Base-by-base conservation (phyloP, 2,888 invertebrate species). In the Gortyna flavago region DNA sequence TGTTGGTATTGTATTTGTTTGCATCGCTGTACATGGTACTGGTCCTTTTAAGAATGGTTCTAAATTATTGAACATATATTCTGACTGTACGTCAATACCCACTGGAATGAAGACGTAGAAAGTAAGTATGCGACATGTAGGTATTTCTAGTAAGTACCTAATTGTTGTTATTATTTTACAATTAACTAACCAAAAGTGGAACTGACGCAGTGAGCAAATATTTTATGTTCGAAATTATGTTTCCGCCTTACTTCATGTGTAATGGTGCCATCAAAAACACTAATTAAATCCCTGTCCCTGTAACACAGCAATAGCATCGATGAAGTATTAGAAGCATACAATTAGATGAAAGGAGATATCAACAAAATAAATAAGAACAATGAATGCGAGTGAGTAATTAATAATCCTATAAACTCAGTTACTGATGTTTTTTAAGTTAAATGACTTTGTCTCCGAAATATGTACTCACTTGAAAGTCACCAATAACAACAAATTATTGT, bases 401-500 rank as follows among this genome's bases (percentile, higher is more conserved):
- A 32, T 48, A 48, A 67, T 67, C 67, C n/a, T 29, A 13, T 25
- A 29, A 25, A 41, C 13, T 25, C 5, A 65, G 9, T 25, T 32
- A 48, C 4, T 35, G 1, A 7, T 6, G 9, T 35, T 57, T 32
- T n/a, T 3, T 3, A 6, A 9, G 61, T 18, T 48, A 2, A 11
- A 7, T 21, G 5, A 25, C 21, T 9, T 21, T 35, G 8, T 5
- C 0, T 48, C 25, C 0, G 2, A n/a, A 57, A 18, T 35, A 32
- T 44, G 9, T 35, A n/a, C 96, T 94, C 95, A 97, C 97, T 95
- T 95, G 90, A 97, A 97, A 87, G 96, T 94, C 77, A 96, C 95
- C 75, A 97, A 96, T 67, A 97, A 90, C 62, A 98, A 90, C 16
- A 98, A 89, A 89, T 97, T 95, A 90, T 98, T 98, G 75, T 97